Evolutionary conservation across 35 echinoderm and acorn worm species (phyloP).

Genomic region (Eucidaris tribuloides): DNA sequence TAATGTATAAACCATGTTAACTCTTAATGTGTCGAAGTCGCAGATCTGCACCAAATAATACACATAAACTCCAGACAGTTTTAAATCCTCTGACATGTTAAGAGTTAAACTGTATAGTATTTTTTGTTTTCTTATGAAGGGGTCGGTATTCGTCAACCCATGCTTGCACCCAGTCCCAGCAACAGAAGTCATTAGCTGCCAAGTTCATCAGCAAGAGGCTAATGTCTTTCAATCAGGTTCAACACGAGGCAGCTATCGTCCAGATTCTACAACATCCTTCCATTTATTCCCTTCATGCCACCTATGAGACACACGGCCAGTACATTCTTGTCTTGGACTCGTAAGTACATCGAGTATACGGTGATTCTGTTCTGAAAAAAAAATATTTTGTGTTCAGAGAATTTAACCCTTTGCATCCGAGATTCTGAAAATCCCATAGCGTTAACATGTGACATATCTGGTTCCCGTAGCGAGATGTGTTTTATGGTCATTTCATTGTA

Average conservation of each 20-base stretch:
- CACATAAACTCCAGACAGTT: too few species aligned
- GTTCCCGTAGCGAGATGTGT: too few species aligned
- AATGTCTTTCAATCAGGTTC: conserved; percentile 54
- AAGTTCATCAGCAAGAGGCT: conserved; percentile 83
- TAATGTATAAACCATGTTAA: too few species aligned
- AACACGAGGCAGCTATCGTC: conserved; percentile 57
- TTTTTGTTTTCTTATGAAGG: conserved; percentile 10
- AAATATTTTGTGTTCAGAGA: too few species aligned
- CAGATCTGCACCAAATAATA: too few species aligned
- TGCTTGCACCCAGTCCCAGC: conserved; percentile 39
- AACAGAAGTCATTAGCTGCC: conserved; percentile 56
- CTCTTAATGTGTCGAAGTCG: too few species aligned
- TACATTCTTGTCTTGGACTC: conserved; percentile 58
- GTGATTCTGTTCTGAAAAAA: too few species aligned
- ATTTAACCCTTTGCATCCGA: too few species aligned
- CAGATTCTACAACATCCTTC: conserved; percentile 52
- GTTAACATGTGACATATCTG: too few species aligned
- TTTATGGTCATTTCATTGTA: too few species aligned
- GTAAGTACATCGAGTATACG: conserved; percentile 66
- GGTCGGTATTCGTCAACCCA: conserved; percentile 66
- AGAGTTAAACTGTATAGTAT: neutral
- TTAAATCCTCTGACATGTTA: too few species aligned
- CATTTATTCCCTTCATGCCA: conserved; percentile 29
- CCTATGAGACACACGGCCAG: conserved; percentile 47
- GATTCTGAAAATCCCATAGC: too few species aligned